Conservation (phyloP, 2,888 invertebrate species). For the Cosmia trapezina region DNA sequence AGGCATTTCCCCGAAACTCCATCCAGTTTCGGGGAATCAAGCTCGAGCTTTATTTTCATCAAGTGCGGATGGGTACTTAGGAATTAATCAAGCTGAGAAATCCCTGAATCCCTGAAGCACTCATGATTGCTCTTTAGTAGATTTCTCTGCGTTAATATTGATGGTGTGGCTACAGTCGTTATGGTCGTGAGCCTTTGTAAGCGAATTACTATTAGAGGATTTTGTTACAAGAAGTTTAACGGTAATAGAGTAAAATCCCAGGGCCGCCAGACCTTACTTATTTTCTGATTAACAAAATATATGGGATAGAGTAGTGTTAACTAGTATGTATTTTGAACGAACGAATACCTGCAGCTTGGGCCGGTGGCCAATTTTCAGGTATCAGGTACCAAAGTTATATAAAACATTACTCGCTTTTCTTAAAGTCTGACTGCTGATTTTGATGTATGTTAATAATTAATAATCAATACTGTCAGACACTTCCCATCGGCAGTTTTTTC, state of each 20-base stretch:
- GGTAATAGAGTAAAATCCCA: neutral
- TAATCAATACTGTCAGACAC: too few species aligned
- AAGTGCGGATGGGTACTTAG: neutral
- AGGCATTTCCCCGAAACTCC: neutral
- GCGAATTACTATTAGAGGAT: neutral
- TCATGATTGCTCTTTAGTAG: constrained; percentile 7
- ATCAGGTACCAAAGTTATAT: too few species aligned
- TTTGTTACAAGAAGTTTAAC: constrained; percentile 1
- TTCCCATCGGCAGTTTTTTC: too few species aligned
- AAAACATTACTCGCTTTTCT: too few species aligned
- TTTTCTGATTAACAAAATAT: too few species aligned
- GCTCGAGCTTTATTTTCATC: neutral
- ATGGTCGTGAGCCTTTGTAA: neutral
- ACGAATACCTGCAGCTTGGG: too few species aligned
- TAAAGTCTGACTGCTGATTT: too few species aligned
- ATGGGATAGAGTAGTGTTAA: too few species aligned
- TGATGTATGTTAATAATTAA: too few species aligned
- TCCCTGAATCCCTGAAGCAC: neutral
- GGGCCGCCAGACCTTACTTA: too few species aligned
- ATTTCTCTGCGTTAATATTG: constrained; percentile 2
- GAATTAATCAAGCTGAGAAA: constrained; percentile 8
- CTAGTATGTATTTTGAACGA: too few species aligned
- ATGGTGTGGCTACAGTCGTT: neutral
- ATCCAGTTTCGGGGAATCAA: neutral
- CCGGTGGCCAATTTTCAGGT: too few species aligned